Conservation (phyloP, 1,140 invertebrate species). For the Drosophila baimaii region DNA sequence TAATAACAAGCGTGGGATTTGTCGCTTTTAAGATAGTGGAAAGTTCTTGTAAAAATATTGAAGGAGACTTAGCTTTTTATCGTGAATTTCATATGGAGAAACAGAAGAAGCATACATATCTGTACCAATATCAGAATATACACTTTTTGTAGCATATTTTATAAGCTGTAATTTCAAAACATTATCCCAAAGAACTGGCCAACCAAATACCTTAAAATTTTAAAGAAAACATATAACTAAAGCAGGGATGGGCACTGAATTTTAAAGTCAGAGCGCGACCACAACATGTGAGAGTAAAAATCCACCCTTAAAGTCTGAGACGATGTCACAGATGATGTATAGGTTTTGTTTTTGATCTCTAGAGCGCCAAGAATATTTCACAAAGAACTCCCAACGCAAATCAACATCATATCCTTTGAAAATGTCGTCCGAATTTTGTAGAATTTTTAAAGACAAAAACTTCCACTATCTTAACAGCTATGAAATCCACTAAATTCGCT, state of each 20-base stretch:
- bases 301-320: neutral
- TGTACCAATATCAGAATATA: neutral
- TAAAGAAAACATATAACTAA: neutral
- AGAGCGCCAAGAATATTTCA: too few species aligned
- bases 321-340: too few species aligned
- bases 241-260: too few species aligned
- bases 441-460: neutral
- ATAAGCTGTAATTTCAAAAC: neutral
- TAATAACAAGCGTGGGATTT: constrained; percentile 13
- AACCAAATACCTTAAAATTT: neutral
- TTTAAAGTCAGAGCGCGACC: too few species aligned
- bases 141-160: neutral
- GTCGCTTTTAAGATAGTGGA: neutral
- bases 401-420: constrained; percentile 30
- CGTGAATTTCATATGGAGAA: neutral
- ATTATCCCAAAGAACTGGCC: too few species aligned
- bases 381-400: neutral
- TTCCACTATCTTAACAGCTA: constrained; percentile 1
- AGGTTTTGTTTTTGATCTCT: too few species aligned
- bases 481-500: constrained; percentile 42
- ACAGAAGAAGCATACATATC: constrained; percentile 32
- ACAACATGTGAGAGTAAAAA: too few species aligned
- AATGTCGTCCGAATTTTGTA: neutral
- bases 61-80: neutral
- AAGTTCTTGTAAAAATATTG: neutral